These are phyloP conservation scores for Spisula solida DNA, from an alignment of 2,888 invertebrate genomes.

Conservation along the genomic window DNA sequence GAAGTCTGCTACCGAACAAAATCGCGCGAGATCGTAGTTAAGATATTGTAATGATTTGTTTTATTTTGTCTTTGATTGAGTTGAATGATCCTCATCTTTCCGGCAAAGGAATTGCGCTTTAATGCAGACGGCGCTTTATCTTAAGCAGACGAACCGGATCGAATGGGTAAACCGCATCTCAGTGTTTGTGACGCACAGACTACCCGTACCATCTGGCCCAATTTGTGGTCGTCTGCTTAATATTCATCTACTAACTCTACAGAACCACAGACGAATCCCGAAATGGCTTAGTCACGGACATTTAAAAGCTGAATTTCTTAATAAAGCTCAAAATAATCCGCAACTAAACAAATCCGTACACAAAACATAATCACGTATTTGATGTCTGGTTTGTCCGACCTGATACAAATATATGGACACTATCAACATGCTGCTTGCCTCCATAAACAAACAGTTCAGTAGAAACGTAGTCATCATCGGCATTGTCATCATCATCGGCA, in stretches of 20 bases:
- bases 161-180: not conserved
- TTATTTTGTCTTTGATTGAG: not conserved
- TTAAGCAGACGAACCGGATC: not conserved
- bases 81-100: not conserved
- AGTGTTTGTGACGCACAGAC: not conserved
- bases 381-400: too few relatives aligned
- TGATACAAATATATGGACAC: too few relatives aligned
- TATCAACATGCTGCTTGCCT: too few relatives aligned
- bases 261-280: not conserved
- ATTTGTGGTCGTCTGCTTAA: not conserved
- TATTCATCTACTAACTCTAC: not conserved
- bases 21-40: slow-evolving; percentile 4
- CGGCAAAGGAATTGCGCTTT: not conserved
- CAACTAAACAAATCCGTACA: too few relatives aligned
- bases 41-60: slow-evolving; percentile 4
- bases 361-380: too few relatives aligned
- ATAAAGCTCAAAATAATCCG: too few relatives aligned
- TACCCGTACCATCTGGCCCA: not conserved
- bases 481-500: not conserved
- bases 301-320: not conserved
- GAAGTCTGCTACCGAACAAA: not conserved
- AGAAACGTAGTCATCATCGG: not conserved
- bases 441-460: not conserved
- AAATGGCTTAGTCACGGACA: not conserved
- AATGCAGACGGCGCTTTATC: not conserved